Evolutionary conservation across 2,888 invertebrate genomes (phyloP), one percentile per base, ranked within the genome.

Genomic region (Lepidocyrtoides sp.): DNA sequence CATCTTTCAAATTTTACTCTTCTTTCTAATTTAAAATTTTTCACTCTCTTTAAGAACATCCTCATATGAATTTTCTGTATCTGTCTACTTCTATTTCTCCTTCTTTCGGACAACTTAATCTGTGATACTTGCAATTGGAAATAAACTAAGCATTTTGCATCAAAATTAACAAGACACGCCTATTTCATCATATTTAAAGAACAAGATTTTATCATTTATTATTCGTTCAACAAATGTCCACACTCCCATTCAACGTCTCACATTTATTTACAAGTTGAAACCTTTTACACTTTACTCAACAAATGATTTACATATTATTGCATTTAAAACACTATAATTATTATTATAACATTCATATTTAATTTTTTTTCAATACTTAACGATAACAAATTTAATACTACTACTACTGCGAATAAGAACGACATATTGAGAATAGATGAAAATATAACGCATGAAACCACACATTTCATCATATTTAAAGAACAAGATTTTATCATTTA

Each of bases 221-320:
- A 69, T 85, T 86, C 86, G 86, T 14, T 86, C 86, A 86, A 86
- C 86, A 75, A 86, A 85, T 72, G 54, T 32, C 17, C 26, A 36
- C 41, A 10, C 14, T 51, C 51, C n/a, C n/a, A n/a, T 14, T 51
- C 57, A 12, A 2, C 7, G 14, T 48, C 48, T 14, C 7, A 32
- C 66, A 66, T 26, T 14, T 66, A 8, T 66, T 14, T 29, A 66
- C 66, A 66, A 66, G 2, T 29, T n/a, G n/a, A n/a, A n/a, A n/a
- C n/a, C n/a, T n/a, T n/a, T n/a, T n/a, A n/a, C n/a, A n/a, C n/a
- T 66, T 66, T 66, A 2, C 26, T 14, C 60, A 66, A 32, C 66
- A 66, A 66, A 29, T 29, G n/a, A n/a, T n/a, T n/a, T n/a, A n/a
- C n/a, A n/a, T n/a, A n/a, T 66, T n/a, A 66, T 29, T 32, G 14